A percentile compares a stretch with the other conserved stretches of the same genome.
These are phyloP conservation scores for Gambusia affinis DNA, from an alignment of 2,113 vertebrate genomes.

Conservation along the genomic window DNA sequence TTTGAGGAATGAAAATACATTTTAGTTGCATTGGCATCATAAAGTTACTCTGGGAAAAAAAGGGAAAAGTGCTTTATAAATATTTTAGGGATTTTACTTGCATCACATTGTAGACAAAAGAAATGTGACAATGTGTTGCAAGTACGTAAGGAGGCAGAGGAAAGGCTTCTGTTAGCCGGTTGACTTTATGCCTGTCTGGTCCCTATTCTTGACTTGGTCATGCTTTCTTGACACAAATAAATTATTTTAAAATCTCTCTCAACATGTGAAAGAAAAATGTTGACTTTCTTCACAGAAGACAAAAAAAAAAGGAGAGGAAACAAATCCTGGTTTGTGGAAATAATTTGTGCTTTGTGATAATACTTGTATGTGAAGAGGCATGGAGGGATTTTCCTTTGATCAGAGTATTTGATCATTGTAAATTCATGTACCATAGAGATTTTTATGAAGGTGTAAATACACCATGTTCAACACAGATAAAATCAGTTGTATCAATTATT, in stretches of 20 bases:
- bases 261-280: slow-evolving; percentile 41
- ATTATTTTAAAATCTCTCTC: slow-evolving; percentile 28
- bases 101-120: neutral
- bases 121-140: slow-evolving; percentile 14
- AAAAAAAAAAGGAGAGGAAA: slow-evolving; percentile 14
- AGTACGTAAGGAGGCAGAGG: slow-evolving; percentile 44
- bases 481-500: slow-evolving; percentile 15
- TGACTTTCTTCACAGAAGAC: slow-evolving; percentile 37
- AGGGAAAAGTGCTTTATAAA: neutral
- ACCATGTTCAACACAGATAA: slow-evolving; percentile 18
- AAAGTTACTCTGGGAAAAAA: neutral
- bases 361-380: slow-evolving; percentile 36
- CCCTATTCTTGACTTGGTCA: slow-evolving; percentile 57
- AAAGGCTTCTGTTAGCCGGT: slow-evolving; percentile 57
- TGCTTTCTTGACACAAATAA: slow-evolving; percentile 32
- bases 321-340: slow-evolving; percentile 12
- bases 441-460: slow-evolving; percentile 24
- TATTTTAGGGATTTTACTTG: slow-evolving; percentile 9
- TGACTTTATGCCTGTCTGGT: slow-evolving; percentile 72
- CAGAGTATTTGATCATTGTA: slow-evolving; percentile 20
- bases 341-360: slow-evolving; percentile 65
- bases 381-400: slow-evolving; percentile 21
- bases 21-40: slow-evolving; percentile 41
- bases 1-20: neutral
- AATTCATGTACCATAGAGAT: slow-evolving; percentile 21